Base-by-base conservation (phyloP, 2,888 invertebrate species). In the Lasioglossum calceatum region DNA sequence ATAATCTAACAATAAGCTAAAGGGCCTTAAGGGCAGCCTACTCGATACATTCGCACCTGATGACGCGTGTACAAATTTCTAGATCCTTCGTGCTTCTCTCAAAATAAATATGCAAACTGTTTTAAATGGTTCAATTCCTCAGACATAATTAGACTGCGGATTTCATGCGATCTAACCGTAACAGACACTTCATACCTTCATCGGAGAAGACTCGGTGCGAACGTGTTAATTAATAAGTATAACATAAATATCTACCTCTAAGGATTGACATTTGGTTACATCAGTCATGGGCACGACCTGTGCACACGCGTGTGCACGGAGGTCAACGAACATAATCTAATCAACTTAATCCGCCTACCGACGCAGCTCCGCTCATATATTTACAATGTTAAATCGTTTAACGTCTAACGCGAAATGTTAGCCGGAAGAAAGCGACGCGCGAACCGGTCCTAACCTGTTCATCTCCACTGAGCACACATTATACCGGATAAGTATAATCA, bases 191-290 rank as follows among this genome's bases (percentile, higher is more conserved):
- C 1, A 3, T 54, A 54, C 54, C 23, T 54, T 3, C 23, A 54
- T 54, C n/a, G n/a, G n/a, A 54, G n/a, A 54, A 54, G 54, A 54
- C 54, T 54, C 10, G n/a, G 54, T n/a, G 54, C 54, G 54, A 54
- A 54, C n/a, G 54, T n/a, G 27, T 80, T 72, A 71, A 82, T 76
- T 73, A 86, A 82, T 64, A 67, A 36, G 58, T 84, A 83, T 78
- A 76, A 90, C 88, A 91, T 88, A 91, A 89, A 91, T 88, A 80
- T 88, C 58, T 85, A 80, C 54, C 70, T 39, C 91, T 92, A 90
- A 89, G 88, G 85, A 89, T 89, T 91, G 92, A 93, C 90, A 93
- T 94, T 93, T 94, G 93, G 93, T 92, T 93, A 93, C 81, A 93
- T 94, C 94, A 94, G 94, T 94, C 94, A 88, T 92, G 81, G 82